These are phyloP conservation scores for Gymnoscopelus braueri DNA, from an alignment of 2,797 vertebrate genomes.

Conservation along the genomic window DNA sequence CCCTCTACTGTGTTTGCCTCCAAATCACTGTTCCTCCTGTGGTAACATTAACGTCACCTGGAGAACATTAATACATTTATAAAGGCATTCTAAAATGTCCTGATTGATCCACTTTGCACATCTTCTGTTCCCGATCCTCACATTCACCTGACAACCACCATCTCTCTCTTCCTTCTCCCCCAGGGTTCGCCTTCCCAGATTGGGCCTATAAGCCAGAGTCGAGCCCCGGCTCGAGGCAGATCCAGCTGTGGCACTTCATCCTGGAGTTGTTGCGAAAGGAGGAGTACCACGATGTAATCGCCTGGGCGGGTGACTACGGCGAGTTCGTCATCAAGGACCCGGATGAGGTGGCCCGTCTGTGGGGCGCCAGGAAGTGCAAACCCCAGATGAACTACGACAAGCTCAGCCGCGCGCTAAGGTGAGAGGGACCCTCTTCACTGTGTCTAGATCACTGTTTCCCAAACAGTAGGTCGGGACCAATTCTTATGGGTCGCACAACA, in stretches of 20 bases:
- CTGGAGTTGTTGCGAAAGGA: constrained; percentile 91
- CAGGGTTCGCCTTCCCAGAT: constrained; percentile 92
- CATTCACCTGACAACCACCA: constrained; percentile 18
- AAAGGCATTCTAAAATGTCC: too few species aligned
- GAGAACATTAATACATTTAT: too few species aligned
- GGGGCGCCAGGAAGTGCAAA: constrained; percentile 92
- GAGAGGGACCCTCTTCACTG: constrained; percentile 32
- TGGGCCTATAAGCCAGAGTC: constrained; percentile 96
- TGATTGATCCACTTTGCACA: too few species aligned
- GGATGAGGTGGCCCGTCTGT: constrained; percentile 91
- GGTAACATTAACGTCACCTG: too few species aligned
- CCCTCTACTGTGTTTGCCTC: too few species aligned
- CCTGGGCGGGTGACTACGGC: constrained; percentile 94
- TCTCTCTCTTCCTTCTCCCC: not conserved
- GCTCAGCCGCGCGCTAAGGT: constrained; percentile 92
- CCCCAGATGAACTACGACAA: constrained; percentile 97
- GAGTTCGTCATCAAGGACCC: constrained; percentile 96
- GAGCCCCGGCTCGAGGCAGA: constrained; percentile 91
- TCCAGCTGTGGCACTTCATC: constrained; percentile 96
- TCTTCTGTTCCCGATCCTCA: not conserved
- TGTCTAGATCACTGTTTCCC: not conserved
- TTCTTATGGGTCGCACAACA: too few species aligned
- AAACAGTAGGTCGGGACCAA: too few species aligned
- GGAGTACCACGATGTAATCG: constrained; percentile 93
- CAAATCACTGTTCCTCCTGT: too few species aligned